These are phyloP conservation scores for Venustaconcha ellipsiformis DNA, from an alignment of 1,140 invertebrate species.

Conservation along the genomic window DNA sequence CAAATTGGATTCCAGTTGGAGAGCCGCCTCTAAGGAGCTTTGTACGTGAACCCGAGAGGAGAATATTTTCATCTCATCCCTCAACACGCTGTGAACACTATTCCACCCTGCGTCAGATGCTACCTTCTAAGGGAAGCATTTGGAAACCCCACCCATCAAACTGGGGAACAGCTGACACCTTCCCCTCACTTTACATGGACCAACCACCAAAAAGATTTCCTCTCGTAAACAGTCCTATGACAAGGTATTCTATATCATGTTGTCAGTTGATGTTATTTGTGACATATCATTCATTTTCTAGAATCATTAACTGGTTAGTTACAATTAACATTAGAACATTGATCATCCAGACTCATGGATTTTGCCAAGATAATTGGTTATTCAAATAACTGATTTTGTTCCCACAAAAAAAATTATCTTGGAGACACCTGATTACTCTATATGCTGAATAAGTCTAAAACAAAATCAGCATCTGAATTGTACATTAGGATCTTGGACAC, in stretches of 20 bases:
- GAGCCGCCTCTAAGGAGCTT: conserved; percentile 54
- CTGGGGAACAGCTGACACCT: conserved; percentile 56
- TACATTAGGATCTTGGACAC: too few relatives aligned
- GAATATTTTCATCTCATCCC: conserved; percentile 45
- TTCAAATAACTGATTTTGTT: too few relatives aligned
- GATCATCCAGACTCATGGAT: too few relatives aligned
- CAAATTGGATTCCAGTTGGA: conserved; percentile 55
- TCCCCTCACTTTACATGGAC: conserved; percentile 30
- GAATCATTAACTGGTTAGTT: background rate
- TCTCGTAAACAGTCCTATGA: conserved; percentile 62
- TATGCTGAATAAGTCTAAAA: too few relatives aligned
- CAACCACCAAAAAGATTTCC: conserved; percentile 44
- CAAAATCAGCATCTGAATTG: too few relatives aligned
- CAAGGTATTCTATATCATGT: conserved; percentile 39
- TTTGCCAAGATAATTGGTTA: too few relatives aligned
- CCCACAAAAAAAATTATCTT: too few relatives aligned
- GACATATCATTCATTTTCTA: background rate
- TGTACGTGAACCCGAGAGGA: conserved; percentile 35
- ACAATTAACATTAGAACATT: too few relatives aligned
- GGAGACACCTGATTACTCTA: too few relatives aligned
- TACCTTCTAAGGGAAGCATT: conserved; percentile 54
- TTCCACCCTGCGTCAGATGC: conserved; percentile 64
- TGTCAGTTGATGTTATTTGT: too few relatives aligned
- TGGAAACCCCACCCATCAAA: conserved; percentile 39
- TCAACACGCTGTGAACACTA: conserved; percentile 60